phyloP scores from a whole-genome alignment of 2,113 vertebrate species.

The Nerophis lumbriciformis region DNA sequence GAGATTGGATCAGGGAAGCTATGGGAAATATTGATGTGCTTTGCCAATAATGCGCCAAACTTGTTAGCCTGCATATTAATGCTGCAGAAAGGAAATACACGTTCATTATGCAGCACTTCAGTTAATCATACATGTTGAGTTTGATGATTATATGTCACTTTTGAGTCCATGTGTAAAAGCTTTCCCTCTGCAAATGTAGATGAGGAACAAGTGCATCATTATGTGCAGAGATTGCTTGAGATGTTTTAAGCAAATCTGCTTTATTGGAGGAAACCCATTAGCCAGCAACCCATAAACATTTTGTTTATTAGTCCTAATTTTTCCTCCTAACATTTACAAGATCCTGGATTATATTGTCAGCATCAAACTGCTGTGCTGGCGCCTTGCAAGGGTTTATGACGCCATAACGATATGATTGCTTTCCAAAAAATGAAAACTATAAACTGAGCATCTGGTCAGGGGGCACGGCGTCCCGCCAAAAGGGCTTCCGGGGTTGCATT shows the following conservation, averaged over 20 bases:
- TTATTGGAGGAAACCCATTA: constrained; percentile 9
- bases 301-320: constrained; percentile 31
- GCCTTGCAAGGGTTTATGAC: constrained; percentile 8
- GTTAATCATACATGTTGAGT: neutral
- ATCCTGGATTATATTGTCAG: constrained; percentile 1
- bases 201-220: neutral
- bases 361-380: neutral
- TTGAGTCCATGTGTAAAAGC: no score
- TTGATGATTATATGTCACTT: no score
- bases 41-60: constrained; percentile 1
- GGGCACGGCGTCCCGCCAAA: constrained; percentile 88
- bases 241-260: constrained; percentile 3
- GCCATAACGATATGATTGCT: neutral
- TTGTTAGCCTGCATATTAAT: constrained; percentile 10
- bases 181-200: no score
- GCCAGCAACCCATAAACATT: constrained; percentile 12
- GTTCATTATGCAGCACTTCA: neutral
- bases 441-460: constrained; percentile 59
- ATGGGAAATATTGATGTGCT: constrained; percentile 8
- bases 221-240: neutral
- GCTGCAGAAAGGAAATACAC: constrained; percentile 4
- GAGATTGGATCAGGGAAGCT: constrained; percentile 19
- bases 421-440: neutral
- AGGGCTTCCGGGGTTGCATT: constrained; percentile 89
- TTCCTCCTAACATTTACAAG: constrained; percentile 21